Conservation (phyloP, 53 echinoderm and acorn worm species). For the Henricia sp. region DNA sequence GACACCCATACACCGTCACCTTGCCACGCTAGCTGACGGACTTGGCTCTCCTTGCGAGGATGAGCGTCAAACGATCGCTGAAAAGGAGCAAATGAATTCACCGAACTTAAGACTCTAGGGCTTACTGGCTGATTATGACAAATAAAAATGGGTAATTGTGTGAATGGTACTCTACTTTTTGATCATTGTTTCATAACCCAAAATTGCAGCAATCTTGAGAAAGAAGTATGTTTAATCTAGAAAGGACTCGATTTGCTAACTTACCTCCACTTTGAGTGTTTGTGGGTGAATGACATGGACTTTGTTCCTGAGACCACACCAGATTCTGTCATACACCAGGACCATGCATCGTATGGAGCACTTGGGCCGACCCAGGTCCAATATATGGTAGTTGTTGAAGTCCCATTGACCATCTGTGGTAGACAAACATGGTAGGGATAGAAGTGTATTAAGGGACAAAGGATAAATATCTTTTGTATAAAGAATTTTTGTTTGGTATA, state of each 20-base stretch:
- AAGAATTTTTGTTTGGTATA: no score
- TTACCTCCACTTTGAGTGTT: conserved; percentile 97
- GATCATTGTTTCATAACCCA: no score
- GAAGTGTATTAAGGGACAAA: no score
- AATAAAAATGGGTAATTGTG: no score
- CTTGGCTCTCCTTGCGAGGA: conserved; percentile 97
- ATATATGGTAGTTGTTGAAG: conserved; percentile 88
- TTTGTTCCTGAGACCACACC: conserved; percentile 98
- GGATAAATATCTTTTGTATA: no score
- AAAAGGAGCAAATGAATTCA: neutral
- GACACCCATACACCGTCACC: conserved; percentile 99
- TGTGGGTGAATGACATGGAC: conserved; percentile 95
- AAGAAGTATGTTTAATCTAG: no score
- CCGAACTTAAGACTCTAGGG: neutral
- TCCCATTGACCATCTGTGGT: conserved; percentile 96
- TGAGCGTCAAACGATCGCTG: conserved; percentile 99
- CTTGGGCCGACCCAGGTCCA: conserved; percentile 92
- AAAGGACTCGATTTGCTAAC: no score
- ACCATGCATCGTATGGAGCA: conserved; percentile 96
- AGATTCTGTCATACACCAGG: conserved; percentile 87
- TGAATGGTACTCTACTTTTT: no score
- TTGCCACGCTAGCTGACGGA: conserved; percentile 94
- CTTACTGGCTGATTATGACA: no score
- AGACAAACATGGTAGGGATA: no score
- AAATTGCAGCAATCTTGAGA: no score